phyloP scores from a whole-genome alignment of 2,888 invertebrate species.

The Plagiodera versicolora region DNA sequence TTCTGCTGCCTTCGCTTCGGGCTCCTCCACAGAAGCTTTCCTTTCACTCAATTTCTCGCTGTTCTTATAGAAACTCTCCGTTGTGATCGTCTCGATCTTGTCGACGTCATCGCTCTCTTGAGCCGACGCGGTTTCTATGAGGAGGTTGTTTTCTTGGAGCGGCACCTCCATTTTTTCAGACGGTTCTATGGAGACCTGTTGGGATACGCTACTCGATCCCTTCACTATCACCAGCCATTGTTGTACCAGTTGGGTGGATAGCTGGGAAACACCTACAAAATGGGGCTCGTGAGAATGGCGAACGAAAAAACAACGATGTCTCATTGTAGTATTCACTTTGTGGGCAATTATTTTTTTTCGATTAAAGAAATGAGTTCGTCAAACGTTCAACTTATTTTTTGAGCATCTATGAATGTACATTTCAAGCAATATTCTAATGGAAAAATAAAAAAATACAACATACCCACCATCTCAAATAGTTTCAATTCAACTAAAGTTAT shows the following conservation, averaged over 20 bases:
- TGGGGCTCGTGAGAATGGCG: neutral
- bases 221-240: constrained; percentile 90
- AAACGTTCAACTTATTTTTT: too few relatives aligned
- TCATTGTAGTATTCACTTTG: too few relatives aligned
- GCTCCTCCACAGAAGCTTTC: constrained; percentile 58
- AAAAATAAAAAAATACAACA: too few relatives aligned
- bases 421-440: too few relatives aligned
- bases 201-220: constrained; percentile 58
- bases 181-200: constrained; percentile 11
- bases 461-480: too few relatives aligned
- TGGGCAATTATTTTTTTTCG: too few relatives aligned
- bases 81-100: constrained; percentile 30
- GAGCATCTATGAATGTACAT: too few relatives aligned
- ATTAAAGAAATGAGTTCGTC: too few relatives aligned
- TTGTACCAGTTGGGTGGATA: constrained; percentile 82
- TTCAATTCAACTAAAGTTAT: too few relatives aligned
- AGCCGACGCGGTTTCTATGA: constrained; percentile 1
- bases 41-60: constrained; percentile 72
- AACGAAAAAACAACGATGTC: neutral
- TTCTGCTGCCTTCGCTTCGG: constrained; percentile 18
- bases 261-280: constrained; percentile 46
- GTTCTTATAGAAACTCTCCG: constrained; percentile 61
- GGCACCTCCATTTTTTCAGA: constrained; percentile 17
- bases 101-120: constrained; percentile 3
- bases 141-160: constrained; percentile 19